These are phyloP conservation scores for Eremobia ochroleuca DNA, from an alignment of 2,888 invertebrate species.

Conservation along the genomic window DNA sequence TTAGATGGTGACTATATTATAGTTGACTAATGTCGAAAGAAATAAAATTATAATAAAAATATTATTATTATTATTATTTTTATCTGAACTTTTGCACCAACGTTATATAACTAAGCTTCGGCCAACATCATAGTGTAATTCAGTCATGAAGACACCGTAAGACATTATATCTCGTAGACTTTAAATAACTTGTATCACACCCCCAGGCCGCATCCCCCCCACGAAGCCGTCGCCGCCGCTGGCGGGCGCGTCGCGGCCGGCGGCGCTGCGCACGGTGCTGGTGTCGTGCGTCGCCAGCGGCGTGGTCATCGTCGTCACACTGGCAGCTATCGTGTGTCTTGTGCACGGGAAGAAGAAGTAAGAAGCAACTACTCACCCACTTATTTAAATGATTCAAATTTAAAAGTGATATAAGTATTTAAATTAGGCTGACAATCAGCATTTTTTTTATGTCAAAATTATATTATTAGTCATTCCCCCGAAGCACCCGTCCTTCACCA, in stretches of 20 bases:
- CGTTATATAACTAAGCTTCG: too few relatives aligned
- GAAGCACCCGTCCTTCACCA: not conserved
- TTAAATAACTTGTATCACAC: not conserved
- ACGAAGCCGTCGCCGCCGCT: conserved; percentile 81
- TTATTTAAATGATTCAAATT: not conserved
- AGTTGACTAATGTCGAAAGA: too few relatives aligned
- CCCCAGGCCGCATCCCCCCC: conserved; percentile 85
- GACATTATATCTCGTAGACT: not conserved
- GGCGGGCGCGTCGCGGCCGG: conserved; percentile 80
- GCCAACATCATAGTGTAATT: too few relatives aligned
- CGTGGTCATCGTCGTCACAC: conserved; percentile 81
- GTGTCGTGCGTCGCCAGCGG: conserved; percentile 85
- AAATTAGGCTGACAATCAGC: not conserved
- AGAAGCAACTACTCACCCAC: conserved; percentile 36
- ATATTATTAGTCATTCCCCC: not conserved
- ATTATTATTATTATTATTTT: too few relatives aligned
- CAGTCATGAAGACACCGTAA: not conserved
- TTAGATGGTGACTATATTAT: too few relatives aligned
- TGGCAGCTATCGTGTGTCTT: conserved; percentile 83
- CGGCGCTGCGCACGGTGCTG: conserved; percentile 82
- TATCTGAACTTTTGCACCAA: too few relatives aligned
- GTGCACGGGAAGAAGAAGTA: conserved; percentile 86
- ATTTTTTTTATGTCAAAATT: not conserved
- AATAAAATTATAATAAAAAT: too few relatives aligned
- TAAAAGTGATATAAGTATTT: not conserved